Conservation (phyloP, 2,113 vertebrate genomes). For the Lycaon pictus region DNA sequence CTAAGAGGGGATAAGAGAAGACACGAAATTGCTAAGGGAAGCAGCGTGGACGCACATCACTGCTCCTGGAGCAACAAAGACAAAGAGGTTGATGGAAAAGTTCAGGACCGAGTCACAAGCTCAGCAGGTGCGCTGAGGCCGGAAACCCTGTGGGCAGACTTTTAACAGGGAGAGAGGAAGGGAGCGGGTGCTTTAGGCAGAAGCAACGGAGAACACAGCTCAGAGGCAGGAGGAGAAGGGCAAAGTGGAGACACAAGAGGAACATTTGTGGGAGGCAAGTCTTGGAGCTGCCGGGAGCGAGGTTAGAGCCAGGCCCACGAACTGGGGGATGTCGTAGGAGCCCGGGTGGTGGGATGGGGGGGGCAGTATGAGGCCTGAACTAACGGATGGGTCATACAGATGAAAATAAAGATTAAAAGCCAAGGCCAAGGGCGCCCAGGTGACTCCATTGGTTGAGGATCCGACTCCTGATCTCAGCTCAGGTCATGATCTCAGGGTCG, state of each 20-base stretch:
- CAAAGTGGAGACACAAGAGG: background rate
- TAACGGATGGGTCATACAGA: background rate
- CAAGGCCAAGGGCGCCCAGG: background rate
- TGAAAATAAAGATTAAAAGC: background rate
- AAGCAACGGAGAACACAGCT: background rate
- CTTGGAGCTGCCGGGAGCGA: background rate
- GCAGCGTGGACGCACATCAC: accelerated
- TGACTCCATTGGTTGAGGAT: background rate
- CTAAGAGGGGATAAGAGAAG: background rate
- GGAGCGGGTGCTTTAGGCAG: too few relatives aligned
- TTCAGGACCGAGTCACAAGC: background rate
- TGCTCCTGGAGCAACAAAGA: background rate
- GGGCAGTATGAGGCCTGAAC: background rate
- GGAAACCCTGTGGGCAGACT: background rate
- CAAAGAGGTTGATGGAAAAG: background rate
- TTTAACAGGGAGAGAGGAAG: accelerated
- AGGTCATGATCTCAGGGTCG: background rate
- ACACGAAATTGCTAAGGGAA: background rate
- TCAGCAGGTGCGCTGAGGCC: background rate
- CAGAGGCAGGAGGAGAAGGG: background rate
- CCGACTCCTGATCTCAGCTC: background rate
- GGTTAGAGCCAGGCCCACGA: background rate
- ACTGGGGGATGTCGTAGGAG: accelerated
- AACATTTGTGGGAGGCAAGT: accelerated
- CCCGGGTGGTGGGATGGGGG: too few relatives aligned